Base-by-base conservation (phyloP, 1,140 invertebrate species). In the Bombus terrestris region DNA sequence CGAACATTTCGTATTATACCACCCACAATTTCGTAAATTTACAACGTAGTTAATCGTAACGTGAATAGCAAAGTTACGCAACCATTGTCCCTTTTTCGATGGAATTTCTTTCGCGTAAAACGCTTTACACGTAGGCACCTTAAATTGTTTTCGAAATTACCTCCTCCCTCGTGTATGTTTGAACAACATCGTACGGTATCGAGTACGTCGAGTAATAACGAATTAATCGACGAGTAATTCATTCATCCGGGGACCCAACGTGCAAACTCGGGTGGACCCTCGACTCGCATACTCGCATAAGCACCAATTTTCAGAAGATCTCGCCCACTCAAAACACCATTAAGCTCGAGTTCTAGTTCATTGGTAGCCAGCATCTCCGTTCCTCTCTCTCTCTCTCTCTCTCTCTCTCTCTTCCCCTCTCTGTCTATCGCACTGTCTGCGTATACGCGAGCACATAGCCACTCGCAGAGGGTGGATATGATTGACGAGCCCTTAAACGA, bases 401-500 rank as follows among this genome's bases (percentile, higher is more conserved):
- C 75, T 75, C 74, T 76, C 74, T 66, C n/a, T 15, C 32, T 66
- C 5, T 66, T 32, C 39, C 13, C 62, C 28, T 64, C 15, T 69
- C 22, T 69, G 22, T 69, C 25, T 39, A 25, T 41, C 28, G 25
- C 25, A 32, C 41, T 80, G 43, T 35, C 25, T 80, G 57, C 15
- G n/a, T 68, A 59, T 66, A 81, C 32, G 76, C 37, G 59, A 18
- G 47, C 43, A 3, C 32, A 47, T 32, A 80, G 6, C 39, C 37
- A 37, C 41, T 47, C 57, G 76, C 47, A 39, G 69, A 88, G 90
- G 88, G 84, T 76, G 77, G 82, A 85, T 83, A 89, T 92, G 91
- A 92, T 92, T 92, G 91, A 92, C 91, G 90, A 91, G 91, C 91
- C 90, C 91, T 92, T 92, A 92, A 91, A 89, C 88, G 90, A 90